Evolutionary conservation across 2,888 invertebrate species (phyloP).

Genomic region (Heliconius cydno): DNA sequence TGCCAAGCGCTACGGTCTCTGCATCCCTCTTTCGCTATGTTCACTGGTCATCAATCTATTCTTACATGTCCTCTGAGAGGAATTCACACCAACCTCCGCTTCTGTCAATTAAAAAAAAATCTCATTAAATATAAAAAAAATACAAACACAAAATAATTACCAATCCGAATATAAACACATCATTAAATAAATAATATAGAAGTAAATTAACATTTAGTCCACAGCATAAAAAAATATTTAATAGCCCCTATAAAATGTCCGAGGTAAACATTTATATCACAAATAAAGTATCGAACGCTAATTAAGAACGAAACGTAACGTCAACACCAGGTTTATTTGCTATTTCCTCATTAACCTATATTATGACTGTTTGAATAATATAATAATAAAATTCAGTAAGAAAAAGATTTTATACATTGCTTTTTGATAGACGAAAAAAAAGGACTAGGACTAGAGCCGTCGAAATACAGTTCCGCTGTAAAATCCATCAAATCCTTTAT

Average conservation of each 20-base stretch:
- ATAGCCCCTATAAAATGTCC: conserved; percentile 10
- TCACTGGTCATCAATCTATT: too few species aligned
- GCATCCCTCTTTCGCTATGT: too few species aligned
- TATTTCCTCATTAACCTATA: conserved; percentile 29
- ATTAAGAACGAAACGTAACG: conserved; percentile 25
- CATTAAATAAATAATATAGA: conserved; percentile 6
- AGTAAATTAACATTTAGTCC: conserved; percentile 20
- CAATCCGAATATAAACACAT: background rate
- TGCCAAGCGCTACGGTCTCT: too few species aligned
- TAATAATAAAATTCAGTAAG: conserved; percentile 4
- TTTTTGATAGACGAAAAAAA: conserved; percentile 3
- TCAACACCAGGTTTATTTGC: conserved; percentile 27
- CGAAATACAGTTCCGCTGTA: background rate
- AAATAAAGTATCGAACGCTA: conserved; percentile 19
- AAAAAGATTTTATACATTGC: background rate
- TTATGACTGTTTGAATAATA: conserved; percentile 1
- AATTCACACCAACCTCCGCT: too few species aligned
- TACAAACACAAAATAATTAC: background rate
- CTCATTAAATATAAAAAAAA: background rate
- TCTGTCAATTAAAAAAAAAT: too few species aligned
- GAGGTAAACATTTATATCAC: conserved; percentile 24
- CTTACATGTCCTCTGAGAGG: too few species aligned
- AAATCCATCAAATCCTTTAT: background rate
- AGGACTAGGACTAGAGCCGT: background rate
- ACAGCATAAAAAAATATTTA: conserved; percentile 15